These are phyloP conservation scores for Alosa alosa DNA, from an alignment of 2,113 vertebrate genomes.

Conservation along the genomic window DNA sequence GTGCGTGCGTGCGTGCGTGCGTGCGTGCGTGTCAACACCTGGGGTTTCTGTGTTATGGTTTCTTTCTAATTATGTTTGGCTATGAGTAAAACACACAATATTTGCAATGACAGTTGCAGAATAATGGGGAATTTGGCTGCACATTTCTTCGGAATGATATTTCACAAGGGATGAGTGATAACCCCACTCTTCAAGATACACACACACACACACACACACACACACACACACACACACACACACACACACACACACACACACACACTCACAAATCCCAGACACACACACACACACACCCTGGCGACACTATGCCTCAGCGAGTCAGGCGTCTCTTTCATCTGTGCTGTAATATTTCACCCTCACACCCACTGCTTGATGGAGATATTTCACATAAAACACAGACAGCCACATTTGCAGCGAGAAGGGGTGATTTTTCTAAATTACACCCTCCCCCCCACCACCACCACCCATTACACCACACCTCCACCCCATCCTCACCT, in stretches of 20 bases:
- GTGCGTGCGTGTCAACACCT: neutral
- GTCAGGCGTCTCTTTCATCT: neutral
- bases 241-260: neutral
- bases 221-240: neutral
- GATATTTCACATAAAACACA: constrained; percentile 28
- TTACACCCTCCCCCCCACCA: neutral
- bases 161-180: neutral
- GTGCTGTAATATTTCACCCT: constrained; percentile 22
- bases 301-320: neutral
- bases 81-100: neutral
- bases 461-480: neutral
- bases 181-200: neutral
- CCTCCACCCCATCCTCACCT: too few relatives aligned
- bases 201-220: neutral
- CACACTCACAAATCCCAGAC: neutral
- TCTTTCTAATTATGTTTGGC: neutral
- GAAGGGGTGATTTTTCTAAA: constrained; percentile 15
- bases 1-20: neutral
- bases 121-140: constrained; percentile 4
- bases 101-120: constrained; percentile 14
- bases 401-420: neutral
- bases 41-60: constrained; percentile 21
- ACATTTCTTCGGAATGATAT: constrained; percentile 5
- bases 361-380: neutral
- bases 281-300: neutral